Base-by-base conservation (phyloP, 1,140 invertebrate species). In the Caerostris darwini region DNA sequence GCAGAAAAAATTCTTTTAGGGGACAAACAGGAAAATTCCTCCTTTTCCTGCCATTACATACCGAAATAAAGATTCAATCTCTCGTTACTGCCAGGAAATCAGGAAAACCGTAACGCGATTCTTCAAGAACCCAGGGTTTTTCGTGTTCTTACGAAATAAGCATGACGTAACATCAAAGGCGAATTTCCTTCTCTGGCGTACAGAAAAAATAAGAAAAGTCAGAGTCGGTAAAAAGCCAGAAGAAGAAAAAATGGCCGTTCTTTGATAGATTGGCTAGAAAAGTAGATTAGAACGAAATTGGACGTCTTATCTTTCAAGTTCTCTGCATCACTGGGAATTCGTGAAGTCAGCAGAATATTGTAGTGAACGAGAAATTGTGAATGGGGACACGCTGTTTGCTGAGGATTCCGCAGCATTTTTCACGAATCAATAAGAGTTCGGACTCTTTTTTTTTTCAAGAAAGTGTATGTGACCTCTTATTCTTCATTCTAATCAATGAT, bases 261-360 rank as follows among this genome's bases (percentile, higher is more conserved):
- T 92, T 92, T 92, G 90, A 92, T 92, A 92, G 90, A 92, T 92
- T 92, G 90, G 81, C 90, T 69, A 92, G 90, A 92, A 92, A 92
- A 92, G 90, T 92, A 92, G 90, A 92, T 92, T 92, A 92, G 90
- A 85, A 50, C 77, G 90, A 92, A 92, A 92, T 92, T 92, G 90
- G 90, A 92, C 90, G 90, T 92, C 90, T 92, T 92, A 92, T 92
- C 90, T 90, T 90, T 92, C 90, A 92, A 92, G 90, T 92, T 92
- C 90, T 85, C 81, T 67, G 71, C 77, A 92, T 85, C 54, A 17
- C 6, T 59, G 56, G 57, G 90, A 92, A 92, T 69, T 85, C 90
- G 58, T 85, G 90, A 92, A 85, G 85, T 92, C 90, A 85, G 90
- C 90, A 69, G 71, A 85, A 92, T 92, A 77, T 92, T 82, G 77